Evolutionary conservation across 1,140 invertebrate genomes (phyloP), one percentile per base, ranked within the genome.

Genomic region (Microplitis mediator): DNA sequence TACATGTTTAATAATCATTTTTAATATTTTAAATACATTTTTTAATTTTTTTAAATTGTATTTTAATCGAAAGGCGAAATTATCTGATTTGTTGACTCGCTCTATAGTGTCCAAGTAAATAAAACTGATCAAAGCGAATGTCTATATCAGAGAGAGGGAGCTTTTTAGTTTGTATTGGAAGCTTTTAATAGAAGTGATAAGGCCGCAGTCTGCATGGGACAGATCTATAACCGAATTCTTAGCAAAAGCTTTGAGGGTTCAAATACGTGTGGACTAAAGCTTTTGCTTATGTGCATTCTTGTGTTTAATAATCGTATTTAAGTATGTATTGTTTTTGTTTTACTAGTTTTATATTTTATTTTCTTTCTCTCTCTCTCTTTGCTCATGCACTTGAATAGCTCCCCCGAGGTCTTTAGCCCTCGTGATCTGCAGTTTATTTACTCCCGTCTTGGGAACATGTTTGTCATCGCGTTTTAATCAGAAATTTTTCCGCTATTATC

Each of bases 171-270:
- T 45, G 11, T 45, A 45, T 45, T 45, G 6, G 11, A 45, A 45
- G 39, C 2, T 11, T 45, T 45, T 45, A 8, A 6, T 45, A 45
- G 11, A 45, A 45, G 39, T 45, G 39, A 45, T 45, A 45, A 45
- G 39, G 39, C 39, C 39, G 11, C 8, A 45, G 78, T 73, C 71
- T 81, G 80, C 77, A 76, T 77, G 75, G 77, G 79, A 80, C 80
- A 79, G 79, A 69, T 77, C 77, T 73, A 76, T 79, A 77, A 75
- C 78, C 16, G 23, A 58, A 68, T 58, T 50, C 45, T 31, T 58
- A 16, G 51, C 51, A 13, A 32, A 32, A n/a, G 23, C 60, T 14
- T n/a, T 35, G 23, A 23, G 23, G 23, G 23, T 23, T 23, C 1
- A 23, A 1, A 23, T 23, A 23, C 23, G 23, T 23, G 23, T 56